A percentile compares a stretch with the other conserved stretches of the same genome.
Conservation (phyloP, 2,113 vertebrate genomes). For the Hoplias malabaricus region DNA sequence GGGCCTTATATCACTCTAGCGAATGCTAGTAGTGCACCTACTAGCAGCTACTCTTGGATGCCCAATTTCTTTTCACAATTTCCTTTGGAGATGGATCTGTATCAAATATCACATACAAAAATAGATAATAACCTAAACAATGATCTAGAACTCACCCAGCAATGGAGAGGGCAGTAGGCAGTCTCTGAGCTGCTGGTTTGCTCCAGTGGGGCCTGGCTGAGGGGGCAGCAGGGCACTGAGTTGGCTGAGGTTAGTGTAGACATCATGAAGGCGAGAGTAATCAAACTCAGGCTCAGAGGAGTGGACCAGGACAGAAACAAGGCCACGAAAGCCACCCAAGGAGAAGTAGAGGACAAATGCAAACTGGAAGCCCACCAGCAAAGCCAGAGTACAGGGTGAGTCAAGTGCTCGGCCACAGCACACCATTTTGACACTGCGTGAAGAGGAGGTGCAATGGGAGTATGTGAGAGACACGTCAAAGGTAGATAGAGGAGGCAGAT, state of each 20-base stretch:
- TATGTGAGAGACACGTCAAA: not conserved
- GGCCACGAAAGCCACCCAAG: constrained; percentile 86
- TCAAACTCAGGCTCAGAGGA: constrained; percentile 81
- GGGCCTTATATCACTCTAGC: no score
- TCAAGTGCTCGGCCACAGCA: constrained; percentile 74
- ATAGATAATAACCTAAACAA: no score
- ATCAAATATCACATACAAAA: no score
- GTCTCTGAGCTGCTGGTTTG: constrained; percentile 67
- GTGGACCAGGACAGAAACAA: constrained; percentile 85
- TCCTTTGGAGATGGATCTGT: no score
- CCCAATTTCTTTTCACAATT: no score
- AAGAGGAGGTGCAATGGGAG: not conserved
- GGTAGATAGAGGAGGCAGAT: not conserved
- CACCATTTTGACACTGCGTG: constrained; percentile 58
- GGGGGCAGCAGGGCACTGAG: constrained; percentile 65
- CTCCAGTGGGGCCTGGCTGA: constrained; percentile 64
- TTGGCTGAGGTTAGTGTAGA: constrained; percentile 91
- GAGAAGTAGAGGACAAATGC: constrained; percentile 94
- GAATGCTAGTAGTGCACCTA: no score
- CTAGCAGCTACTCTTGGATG: no score
- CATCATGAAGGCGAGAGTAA: constrained; percentile 88
- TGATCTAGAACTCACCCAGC: constrained; percentile 76
- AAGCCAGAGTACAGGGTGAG: constrained; percentile 85
- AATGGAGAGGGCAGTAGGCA: constrained; percentile 85
- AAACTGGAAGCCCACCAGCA: constrained; percentile 92